These are phyloP conservation scores for Poecilia wingei DNA, from an alignment of 2,797 vertebrate species.

Conservation along the genomic window DNA sequence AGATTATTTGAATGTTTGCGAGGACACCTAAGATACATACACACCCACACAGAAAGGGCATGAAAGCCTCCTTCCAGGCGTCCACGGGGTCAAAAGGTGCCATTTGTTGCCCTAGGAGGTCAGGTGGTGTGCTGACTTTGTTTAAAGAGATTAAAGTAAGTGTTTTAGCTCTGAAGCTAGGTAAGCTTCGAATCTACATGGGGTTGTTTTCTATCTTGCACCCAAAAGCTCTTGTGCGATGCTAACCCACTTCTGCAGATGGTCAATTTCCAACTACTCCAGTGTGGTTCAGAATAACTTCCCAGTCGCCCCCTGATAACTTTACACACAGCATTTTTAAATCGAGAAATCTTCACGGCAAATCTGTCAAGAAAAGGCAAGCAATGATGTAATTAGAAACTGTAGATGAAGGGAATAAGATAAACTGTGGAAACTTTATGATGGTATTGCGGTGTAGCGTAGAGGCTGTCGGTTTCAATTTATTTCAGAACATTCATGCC, in stretches of 20 bases:
- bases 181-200: conserved; percentile 17
- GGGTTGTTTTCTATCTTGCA: conserved; percentile 17
- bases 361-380: not conserved
- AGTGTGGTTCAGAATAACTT: not conserved
- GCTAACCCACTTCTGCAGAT: not conserved
- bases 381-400: not conserved
- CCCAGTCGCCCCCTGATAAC: not conserved
- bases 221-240: conserved; percentile 7
- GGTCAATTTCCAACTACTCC: not conserved
- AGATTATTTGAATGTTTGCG: conserved; percentile 1
- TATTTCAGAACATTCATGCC: not conserved
- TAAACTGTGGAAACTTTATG: not conserved
- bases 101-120: conserved; percentile 41
- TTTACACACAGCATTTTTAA: not conserved
- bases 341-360: not conserved
- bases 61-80: conserved; percentile 45
- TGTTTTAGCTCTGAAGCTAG: conserved; percentile 16
- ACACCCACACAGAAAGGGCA: conserved; percentile 10
- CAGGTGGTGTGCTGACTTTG: conserved; percentile 25
- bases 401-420: not conserved
- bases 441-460: not conserved
- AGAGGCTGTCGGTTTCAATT: not conserved
- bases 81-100: conserved; percentile 44
- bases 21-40: conserved; percentile 10
- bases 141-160: conserved; percentile 27